Base-by-base conservation (phyloP, 2,888 invertebrate genomes). In the Cremastinae sp. region DNA sequence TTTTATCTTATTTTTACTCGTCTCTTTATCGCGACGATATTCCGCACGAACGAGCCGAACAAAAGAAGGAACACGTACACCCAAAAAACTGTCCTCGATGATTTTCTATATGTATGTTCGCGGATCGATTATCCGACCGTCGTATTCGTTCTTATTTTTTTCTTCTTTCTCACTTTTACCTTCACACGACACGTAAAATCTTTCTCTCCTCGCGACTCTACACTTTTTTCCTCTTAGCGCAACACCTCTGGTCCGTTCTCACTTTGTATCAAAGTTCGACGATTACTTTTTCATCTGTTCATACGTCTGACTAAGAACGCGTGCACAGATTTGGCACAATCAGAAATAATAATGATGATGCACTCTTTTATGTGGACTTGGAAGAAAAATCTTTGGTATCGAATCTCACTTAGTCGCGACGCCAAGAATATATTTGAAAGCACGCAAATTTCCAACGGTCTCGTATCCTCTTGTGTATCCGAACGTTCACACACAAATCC, bases 311-410 rank as follows among this genome's bases (percentile, higher is more conserved):
- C 28, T 5, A 5, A 3, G 2, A 5, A 28, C 5, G 28, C 28
- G 28, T 5, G 28, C 28, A 5, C 2, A 28, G 28, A 5, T 28
- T 28, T 28, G 2, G 28, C 28, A 28, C 28, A 5, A 5, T 3
- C 5, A 28, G 28, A 28, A 28, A 28, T 3, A 28, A 28, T 3
- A 28, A 28, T 2, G 5, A 28, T 5, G 28, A 28, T 5, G 28
- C 28, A 28, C 28, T 28, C 28, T 28, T 28, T 28, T 28, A 2
- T 5, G 28, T 5, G 28, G 28, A 28, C 28, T 28, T 28, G 28
- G 28, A 55, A 53, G 35, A 5, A 20, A 49, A 18, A 62, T 58
- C 68, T 68, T 68, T 68, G 68, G 68, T 56, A 68, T 56, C 35
- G 66, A 35, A 47, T 45, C 37, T 56, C 47, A 56, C 56, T 18